Conservation (phyloP, 2,888 invertebrate genomes). For the Lasioglossum zephyrum region DNA sequence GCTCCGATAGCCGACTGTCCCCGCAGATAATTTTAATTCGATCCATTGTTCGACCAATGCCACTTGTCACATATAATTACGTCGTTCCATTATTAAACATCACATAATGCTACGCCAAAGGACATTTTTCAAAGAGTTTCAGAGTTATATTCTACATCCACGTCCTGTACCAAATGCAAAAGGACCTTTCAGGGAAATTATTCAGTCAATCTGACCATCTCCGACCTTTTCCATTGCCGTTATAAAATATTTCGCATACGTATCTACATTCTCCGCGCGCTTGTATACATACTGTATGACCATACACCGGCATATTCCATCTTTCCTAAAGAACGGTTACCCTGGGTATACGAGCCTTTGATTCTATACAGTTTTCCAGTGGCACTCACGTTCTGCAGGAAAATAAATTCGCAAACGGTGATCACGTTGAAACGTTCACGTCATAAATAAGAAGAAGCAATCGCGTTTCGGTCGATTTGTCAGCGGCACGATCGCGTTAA, state of each 20-base stretch:
- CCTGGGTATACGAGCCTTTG: neutral
- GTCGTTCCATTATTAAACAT: neutral
- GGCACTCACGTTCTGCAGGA: neutral
- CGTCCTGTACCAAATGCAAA: neutral
- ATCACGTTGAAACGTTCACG: neutral
- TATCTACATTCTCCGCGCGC: neutral
- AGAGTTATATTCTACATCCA: neutral
- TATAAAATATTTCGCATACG: neutral
- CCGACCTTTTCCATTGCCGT: neutral
- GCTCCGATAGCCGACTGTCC: neutral
- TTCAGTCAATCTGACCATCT: neutral
- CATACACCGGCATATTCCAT: neutral
- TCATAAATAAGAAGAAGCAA: neutral
- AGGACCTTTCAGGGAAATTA: neutral
- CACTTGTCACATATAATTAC: neutral
- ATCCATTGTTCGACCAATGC: neutral
- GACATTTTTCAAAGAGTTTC: neutral
- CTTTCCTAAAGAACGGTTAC: neutral
- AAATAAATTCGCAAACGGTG: neutral
- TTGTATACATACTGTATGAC: neutral
- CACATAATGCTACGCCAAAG: neutral
- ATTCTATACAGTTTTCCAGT: neutral
- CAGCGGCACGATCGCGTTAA: constrained; percentile 10
- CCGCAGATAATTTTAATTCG: neutral
- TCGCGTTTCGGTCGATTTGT: neutral